phyloP scores from a whole-genome alignment of 2,797 vertebrate species.

The Peromyscus attwateri region DNA sequence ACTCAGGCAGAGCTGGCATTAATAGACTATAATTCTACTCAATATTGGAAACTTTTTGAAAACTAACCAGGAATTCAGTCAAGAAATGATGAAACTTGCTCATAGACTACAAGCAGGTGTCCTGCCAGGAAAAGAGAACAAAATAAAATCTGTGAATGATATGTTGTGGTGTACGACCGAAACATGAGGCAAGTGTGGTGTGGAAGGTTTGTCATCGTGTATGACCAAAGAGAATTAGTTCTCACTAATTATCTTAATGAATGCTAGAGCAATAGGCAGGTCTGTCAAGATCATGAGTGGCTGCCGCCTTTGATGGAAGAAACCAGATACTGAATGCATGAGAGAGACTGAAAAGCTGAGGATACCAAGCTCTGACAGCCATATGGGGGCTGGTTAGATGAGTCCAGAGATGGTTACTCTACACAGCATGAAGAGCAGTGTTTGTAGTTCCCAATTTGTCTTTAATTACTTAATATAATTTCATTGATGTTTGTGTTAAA shows the following conservation, averaged over 20 bases:
- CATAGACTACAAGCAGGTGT: neutral
- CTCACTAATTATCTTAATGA: neutral
- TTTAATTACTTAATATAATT: conserved; percentile 72
- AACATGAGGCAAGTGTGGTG: neutral
- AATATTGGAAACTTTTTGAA: neutral
- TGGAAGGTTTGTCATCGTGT: neutral
- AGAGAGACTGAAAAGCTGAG: neutral
- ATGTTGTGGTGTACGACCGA: neutral
- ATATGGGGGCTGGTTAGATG: neutral
- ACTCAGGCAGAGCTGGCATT: neutral
- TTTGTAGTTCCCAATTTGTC: conserved; percentile 10
- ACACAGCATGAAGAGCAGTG: neutral
- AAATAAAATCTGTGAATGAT: neutral
- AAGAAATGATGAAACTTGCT: neutral
- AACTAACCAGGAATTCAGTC: neutral
- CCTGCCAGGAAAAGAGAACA: neutral
- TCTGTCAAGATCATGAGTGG: neutral
- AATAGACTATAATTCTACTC: neutral
- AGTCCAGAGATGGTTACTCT: neutral
- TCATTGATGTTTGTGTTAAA: conserved; percentile 69
- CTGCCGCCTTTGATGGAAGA: neutral
- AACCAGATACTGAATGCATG: neutral
- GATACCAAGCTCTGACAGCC: neutral
- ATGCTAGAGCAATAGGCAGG: neutral
- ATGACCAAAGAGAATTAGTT: neutral